Evolutionary conservation across 2,888 invertebrate species (phyloP).

Genomic region (Ceraclea dissimilis): DNA sequence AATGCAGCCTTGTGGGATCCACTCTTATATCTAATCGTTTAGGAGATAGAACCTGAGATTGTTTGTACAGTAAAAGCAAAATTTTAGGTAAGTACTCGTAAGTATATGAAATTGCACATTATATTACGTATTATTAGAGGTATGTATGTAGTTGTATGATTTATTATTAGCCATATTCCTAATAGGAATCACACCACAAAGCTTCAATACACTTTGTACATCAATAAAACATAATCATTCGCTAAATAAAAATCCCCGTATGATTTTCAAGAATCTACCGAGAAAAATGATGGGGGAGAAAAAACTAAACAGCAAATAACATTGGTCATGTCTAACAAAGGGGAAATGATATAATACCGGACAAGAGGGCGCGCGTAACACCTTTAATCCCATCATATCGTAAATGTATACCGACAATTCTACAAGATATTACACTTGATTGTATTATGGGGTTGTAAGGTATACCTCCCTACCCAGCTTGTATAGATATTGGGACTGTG

Average conservation of each 20-base stretch:
- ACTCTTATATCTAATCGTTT: no score
- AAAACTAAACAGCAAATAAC: neutral
- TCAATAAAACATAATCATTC: conserved; percentile 4
- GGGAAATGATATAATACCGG: conserved; percentile 3
- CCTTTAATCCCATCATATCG: conserved; percentile 17
- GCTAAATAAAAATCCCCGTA: conserved; percentile 5
- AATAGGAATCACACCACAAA: no score
- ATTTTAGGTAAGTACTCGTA: no score
- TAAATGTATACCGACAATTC: conserved; percentile 18
- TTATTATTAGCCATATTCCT: no score
- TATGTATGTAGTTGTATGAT: no score
- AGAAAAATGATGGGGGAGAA: neutral
- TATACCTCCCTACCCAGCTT: neutral
- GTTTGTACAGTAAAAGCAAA: no score
- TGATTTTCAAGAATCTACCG: conserved; percentile 2
- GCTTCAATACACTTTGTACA: neutral
- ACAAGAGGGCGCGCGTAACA: conserved; percentile 11
- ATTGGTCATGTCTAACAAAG: neutral
- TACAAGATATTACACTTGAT: neutral
- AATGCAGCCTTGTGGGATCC: no score
- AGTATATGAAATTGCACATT: no score
- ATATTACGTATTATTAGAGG: no score
- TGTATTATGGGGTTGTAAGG: neutral
- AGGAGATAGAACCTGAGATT: no score
- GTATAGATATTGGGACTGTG: conserved; percentile 6